Conservation (phyloP, 2,888 invertebrate genomes). For the Drosophila austrosaltans region DNA sequence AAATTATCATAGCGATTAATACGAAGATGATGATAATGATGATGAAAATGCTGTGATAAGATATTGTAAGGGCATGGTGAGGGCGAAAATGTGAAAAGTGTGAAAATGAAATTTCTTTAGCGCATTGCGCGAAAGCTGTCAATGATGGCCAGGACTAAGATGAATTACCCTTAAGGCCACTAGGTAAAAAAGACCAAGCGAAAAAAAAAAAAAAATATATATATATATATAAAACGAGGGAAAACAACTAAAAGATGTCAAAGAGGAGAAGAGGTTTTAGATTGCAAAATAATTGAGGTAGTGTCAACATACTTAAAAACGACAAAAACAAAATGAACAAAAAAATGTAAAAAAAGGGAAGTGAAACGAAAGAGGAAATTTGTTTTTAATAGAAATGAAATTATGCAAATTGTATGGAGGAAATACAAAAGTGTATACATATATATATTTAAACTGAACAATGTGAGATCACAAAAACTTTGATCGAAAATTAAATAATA, state of each 20-base stretch:
- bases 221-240: neutral
- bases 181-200: slow-evolving; percentile 1
- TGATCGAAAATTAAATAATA: too few species aligned
- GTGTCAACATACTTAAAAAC: slow-evolving; percentile 5
- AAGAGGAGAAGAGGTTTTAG: neutral
- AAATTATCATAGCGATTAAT: slow-evolving; percentile 13
- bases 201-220: slow-evolving; percentile 14
- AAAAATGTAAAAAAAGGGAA: neutral
- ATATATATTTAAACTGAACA: too few species aligned
- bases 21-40: slow-evolving; percentile 1
- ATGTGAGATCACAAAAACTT: too few species aligned
- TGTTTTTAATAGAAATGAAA: too few species aligned
- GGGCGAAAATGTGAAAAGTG: slow-evolving; percentile 16
- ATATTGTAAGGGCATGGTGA: neutral
- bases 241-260: slow-evolving; percentile 1
- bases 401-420: too few species aligned
- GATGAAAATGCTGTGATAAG: neutral
- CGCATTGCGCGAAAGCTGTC: slow-evolving; percentile 55
- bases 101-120: slow-evolving; percentile 40
- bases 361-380: too few species aligned
- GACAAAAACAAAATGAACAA: neutral
- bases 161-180: slow-evolving; percentile 49
- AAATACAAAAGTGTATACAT: too few species aligned
- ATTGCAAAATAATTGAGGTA: slow-evolving; percentile 13
- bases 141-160: slow-evolving; percentile 63